Percentiles rank a stretch among this genome's conserved stretches.
These are phyloP conservation scores for Megamerina dolium DNA, from an alignment of 2,888 invertebrate genomes.

Conservation along the genomic window DNA sequence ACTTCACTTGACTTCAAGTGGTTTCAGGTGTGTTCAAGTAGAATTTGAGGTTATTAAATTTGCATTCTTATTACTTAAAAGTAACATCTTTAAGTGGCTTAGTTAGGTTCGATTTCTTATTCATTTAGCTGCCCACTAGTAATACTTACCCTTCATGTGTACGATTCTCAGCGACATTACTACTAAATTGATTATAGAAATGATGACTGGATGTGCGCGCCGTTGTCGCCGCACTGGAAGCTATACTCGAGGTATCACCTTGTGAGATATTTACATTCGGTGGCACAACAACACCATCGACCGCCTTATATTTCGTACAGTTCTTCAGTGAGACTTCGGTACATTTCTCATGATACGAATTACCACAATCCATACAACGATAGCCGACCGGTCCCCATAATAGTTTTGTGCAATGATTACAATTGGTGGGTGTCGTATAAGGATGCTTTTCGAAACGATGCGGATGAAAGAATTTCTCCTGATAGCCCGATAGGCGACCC, in stretches of 20 bases:
- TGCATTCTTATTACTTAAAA: no score
- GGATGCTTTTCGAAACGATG: conserved; percentile 80
- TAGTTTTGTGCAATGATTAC: conserved; percentile 83
- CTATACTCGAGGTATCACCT: conserved; percentile 65
- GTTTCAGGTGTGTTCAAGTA: no score
- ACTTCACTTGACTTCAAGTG: no score
- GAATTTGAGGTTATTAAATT: no score
- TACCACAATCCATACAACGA: conserved; percentile 85
- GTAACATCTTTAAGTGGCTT: no score
- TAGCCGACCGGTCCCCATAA: conserved; percentile 80
- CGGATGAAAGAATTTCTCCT: conserved; percentile 65
- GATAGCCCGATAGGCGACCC: conserved; percentile 61
- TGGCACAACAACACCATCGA: conserved; percentile 53
- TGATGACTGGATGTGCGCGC: conserved; percentile 78
- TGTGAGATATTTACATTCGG: conserved; percentile 56
- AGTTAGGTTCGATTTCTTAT: no score
- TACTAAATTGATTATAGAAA: conserved; percentile 87
- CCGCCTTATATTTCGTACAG: conserved; percentile 72
- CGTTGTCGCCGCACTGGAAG: conserved; percentile 56
- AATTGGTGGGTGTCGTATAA: conserved; percentile 79
- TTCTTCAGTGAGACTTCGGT: conserved; percentile 79
- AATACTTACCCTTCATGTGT: conserved; percentile 80
- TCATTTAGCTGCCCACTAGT: not conserved
- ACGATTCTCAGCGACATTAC: conserved; percentile 87
- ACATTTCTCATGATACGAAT: conserved; percentile 93